phyloP scores from a whole-genome alignment of 2,113 vertebrate species.

The Scopus umbretta region DNA sequence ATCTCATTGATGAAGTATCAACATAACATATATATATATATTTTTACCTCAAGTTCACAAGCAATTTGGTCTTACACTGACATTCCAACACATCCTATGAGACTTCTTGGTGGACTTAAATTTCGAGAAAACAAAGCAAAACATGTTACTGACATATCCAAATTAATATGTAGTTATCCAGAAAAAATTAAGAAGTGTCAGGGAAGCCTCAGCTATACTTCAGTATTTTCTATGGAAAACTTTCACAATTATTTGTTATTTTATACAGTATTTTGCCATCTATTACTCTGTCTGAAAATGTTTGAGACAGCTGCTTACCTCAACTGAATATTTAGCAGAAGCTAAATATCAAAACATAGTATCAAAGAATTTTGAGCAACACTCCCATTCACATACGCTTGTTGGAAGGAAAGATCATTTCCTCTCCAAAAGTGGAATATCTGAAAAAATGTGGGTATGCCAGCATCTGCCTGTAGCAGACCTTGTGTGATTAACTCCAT shows the following conservation, averaged over 20 bases:
- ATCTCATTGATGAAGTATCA: neutral
- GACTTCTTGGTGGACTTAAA: neutral
- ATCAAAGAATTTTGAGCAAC: neutral
- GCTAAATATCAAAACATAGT: neutral
- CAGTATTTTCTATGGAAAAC: neutral
- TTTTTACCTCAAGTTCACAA: neutral
- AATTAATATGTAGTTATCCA: neutral
- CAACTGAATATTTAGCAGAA: neutral
- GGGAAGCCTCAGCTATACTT: neutral
- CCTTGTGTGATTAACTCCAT: neutral
- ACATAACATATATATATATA: neutral
- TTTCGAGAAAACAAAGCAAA: neutral
- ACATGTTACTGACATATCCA: neutral
- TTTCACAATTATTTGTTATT: neutral
- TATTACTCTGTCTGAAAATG: neutral
- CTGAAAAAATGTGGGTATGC: neutral
- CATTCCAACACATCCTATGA: neutral
- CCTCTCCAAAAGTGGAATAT: neutral
- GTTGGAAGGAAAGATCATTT: neutral
- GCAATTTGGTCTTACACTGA: neutral
- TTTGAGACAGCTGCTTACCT: neutral
- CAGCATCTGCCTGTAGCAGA: neutral
- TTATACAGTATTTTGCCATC: neutral
- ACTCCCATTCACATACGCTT: neutral
- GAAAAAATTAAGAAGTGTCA: neutral